Conservation (phyloP, 2,113 vertebrate genomes). For the Ochotona curzoniae region DNA sequence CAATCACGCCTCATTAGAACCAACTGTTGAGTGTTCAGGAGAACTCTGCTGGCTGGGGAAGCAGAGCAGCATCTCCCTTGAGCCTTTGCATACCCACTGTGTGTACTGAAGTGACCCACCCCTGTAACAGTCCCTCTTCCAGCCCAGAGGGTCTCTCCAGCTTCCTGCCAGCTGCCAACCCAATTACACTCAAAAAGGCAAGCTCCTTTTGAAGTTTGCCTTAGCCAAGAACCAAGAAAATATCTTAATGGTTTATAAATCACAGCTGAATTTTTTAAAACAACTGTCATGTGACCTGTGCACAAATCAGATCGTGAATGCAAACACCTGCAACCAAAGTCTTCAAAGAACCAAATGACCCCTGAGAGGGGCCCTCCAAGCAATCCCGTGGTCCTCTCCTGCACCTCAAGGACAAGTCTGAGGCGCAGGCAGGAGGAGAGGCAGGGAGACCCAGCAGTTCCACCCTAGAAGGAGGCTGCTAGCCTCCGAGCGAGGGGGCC, state of each 20-base stretch:
- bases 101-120: not conserved
- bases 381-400: too few relatives aligned
- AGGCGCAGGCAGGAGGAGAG: not conserved
- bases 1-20: not conserved
- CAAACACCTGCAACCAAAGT: not conserved
- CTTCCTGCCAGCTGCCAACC: not conserved
- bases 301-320: not conserved
- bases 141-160: not conserved
- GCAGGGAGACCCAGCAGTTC: not conserved
- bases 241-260: not conserved
- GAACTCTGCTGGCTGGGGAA: not conserved
- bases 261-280: conserved; percentile 14
- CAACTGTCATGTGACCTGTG: not conserved
- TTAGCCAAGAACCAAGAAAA: conserved; percentile 46
- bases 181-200: conserved; percentile 31
- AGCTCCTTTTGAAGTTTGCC: not conserved
- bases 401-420: too few relatives aligned
- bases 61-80: not conserved
- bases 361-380: not conserved
- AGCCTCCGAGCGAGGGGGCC: not conserved
- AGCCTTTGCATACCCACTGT: not conserved
- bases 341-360: not conserved
- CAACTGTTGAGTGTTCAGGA: not conserved
- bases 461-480: not conserved
- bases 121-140: not conserved